Evolutionary conservation across 2,888 invertebrate species (phyloP).

Genomic region (Athrips mouffetella): DNA sequence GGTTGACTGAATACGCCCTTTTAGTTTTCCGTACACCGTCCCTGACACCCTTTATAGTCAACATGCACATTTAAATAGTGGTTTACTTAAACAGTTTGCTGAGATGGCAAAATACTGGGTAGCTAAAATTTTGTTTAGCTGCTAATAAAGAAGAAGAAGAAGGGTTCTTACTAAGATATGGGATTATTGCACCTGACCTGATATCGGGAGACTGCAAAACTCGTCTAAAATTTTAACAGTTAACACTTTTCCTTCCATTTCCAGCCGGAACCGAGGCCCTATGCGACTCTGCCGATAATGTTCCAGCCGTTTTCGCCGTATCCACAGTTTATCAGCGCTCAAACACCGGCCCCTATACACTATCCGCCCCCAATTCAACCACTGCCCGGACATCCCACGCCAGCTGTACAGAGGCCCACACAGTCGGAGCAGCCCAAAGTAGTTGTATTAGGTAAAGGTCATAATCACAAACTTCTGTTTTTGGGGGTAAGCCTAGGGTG

Average conservation of each 20-base stretch:
- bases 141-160: no score
- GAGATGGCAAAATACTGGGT: no score
- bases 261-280: slow-evolving; percentile 71
- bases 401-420: slow-evolving; percentile 44
- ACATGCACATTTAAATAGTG: no score
- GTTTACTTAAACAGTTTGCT: no score
- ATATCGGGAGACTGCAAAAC: background rate
- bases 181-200: background rate
- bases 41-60: no score
- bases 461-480: background rate
- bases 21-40: no score
- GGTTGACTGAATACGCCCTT: no score
- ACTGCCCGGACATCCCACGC: slow-evolving; percentile 45
- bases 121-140: no score
- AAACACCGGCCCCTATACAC: slow-evolving; percentile 61
- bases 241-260: no score
- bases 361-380: slow-evolving; percentile 64
- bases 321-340: slow-evolving; percentile 52
- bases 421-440: slow-evolving; percentile 74
- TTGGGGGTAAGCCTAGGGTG: no score
- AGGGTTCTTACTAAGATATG: no score
- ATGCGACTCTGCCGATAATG: slow-evolving; percentile 65
- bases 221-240: no score
- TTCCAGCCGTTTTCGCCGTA: slow-evolving; percentile 68
- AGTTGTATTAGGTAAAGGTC: slow-evolving; percentile 73